A percentile compares a stretch with the other conserved stretches of the same genome.
Conservation (phyloP, 92 coral and sea anemone species). For the Siderastrea siderea region DNA sequence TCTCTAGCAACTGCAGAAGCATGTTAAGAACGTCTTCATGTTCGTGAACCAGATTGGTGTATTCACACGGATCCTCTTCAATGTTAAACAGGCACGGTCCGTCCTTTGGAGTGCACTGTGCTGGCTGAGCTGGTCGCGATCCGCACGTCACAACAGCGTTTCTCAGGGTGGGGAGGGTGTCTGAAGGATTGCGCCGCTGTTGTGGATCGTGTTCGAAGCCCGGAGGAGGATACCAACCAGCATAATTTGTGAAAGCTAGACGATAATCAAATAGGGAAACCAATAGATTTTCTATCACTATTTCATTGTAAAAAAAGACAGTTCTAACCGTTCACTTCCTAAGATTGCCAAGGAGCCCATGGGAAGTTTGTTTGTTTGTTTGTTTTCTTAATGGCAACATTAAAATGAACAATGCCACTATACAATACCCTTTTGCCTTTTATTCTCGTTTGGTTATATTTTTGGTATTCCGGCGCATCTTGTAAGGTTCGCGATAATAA, state of each 20-base stretch:
- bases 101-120: conserved; percentile 53
- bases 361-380: too few relatives aligned
- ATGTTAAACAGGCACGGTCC: conserved; percentile 89
- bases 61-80: conserved; percentile 81
- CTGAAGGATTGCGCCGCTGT: conserved; percentile 17
- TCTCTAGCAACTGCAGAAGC: conserved; percentile 77
- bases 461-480: too few relatives aligned
- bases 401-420: too few relatives aligned
- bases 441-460: too few relatives aligned
- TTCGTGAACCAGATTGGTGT: conserved; percentile 70
- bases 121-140: conserved; percentile 69
- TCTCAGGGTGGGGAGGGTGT: conserved; percentile 61
- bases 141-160: conserved; percentile 82
- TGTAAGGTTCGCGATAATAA: too few relatives aligned
- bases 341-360: too few relatives aligned
- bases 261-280: too few relatives aligned
- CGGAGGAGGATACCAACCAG: conserved; percentile 92
- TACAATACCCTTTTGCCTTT: too few relatives aligned
- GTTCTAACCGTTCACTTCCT: too few relatives aligned
- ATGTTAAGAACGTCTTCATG: conserved; percentile 62
- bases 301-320: too few relatives aligned
- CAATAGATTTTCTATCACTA: too few relatives aligned
- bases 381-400: too few relatives aligned
- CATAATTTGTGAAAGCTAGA: conserved; percentile 40
- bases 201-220: conserved; percentile 57